A percentile compares a stretch with the other conserved stretches of the same genome.
Conservation (phyloP, 37 sponge, comb jelly and placozoan genomes). For the Beroe forskalii region DNA sequence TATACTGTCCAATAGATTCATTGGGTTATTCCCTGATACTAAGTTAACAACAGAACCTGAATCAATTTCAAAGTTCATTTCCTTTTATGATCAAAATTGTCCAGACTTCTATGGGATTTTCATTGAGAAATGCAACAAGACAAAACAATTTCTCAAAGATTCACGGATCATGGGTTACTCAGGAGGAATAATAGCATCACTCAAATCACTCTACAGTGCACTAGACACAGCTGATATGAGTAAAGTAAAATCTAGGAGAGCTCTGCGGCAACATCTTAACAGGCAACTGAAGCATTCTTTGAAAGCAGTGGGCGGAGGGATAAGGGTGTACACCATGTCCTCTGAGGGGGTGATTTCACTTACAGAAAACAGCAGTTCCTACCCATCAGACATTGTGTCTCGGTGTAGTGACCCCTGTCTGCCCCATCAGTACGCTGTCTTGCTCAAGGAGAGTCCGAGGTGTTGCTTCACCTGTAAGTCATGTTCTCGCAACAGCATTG, state of each 20-base stretch:
- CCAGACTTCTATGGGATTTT: not conserved
- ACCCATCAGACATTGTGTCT: not conserved
- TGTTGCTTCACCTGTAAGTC: slow-evolving; percentile 45
- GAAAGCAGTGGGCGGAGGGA: not conserved
- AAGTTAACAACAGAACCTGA: not conserved
- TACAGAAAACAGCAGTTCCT: not conserved
- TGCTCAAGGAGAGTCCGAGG: slow-evolving; percentile 3
- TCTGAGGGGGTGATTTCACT: not conserved
- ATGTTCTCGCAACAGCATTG: slow-evolving; percentile 6
- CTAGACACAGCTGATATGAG: not conserved
- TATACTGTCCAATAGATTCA: not conserved
- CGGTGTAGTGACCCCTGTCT: slow-evolving; percentile 40
- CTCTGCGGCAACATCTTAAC: not conserved
- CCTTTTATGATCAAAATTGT: not conserved
- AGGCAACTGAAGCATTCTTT: not conserved
- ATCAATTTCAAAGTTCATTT: not conserved
- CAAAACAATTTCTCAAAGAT: not conserved
- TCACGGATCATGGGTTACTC: not conserved
- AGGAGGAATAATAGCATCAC: not conserved
- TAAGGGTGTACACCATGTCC: slow-evolving; percentile 10
- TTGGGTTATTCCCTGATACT: slow-evolving; percentile 1
- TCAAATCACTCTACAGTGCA: not conserved
- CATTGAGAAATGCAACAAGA: not conserved
- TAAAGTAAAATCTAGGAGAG: not conserved
- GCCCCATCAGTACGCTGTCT: not conserved